Evolutionary conservation across 1,140 invertebrate genomes (phyloP), one percentile per base, ranked within the genome.

Genomic region (Archegozetes longisetosus): DNA sequence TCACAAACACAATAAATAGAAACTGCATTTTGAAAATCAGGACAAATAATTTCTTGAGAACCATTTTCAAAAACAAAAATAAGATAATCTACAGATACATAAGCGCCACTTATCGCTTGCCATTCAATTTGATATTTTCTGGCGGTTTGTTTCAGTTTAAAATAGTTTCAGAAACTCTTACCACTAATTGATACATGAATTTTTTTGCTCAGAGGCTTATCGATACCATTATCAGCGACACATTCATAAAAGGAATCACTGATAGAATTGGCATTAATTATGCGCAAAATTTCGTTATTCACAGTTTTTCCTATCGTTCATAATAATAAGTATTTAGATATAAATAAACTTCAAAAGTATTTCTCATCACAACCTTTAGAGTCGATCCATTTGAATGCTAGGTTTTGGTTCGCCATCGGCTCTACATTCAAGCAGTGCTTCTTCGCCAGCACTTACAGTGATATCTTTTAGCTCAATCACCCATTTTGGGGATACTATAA

Each of bases 401-500:
- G 65, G 65, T 22, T 26, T 24, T 13, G 65, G 65, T 17, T 54
- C 58, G n/a, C 65, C 65, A 22, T 23, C 50, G 0, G 65, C 65
- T 13, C 23, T 40, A 51, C 65, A 66, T 29, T 58, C 29, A 20
- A 62, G 14, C 20, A 24, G 27, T 1, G 58, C 23, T 9, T 23
- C 29, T 49, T 63, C 58, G 6, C 55, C 59, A 13, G 52, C 27
- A 20, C 52, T 53, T 6, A 56, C 53, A 26, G 53, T 56, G 13
- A 58, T 22, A 49, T 65, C 64, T 50, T 62, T 54, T 9, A 62
- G 64, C 47, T 65, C 64, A 40, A 60, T 61, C 6, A 57, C 29
- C 64, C 64, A 65, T 40, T 60, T 61, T 2, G 62, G 64, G 23
- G 60, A 55, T 54, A 61, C 64, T 65, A 69, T 58, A 78, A 76